Evolutionary conservation across 2,113 vertebrate species (phyloP).

Genomic region (Limnothrissa miodon): DNA sequence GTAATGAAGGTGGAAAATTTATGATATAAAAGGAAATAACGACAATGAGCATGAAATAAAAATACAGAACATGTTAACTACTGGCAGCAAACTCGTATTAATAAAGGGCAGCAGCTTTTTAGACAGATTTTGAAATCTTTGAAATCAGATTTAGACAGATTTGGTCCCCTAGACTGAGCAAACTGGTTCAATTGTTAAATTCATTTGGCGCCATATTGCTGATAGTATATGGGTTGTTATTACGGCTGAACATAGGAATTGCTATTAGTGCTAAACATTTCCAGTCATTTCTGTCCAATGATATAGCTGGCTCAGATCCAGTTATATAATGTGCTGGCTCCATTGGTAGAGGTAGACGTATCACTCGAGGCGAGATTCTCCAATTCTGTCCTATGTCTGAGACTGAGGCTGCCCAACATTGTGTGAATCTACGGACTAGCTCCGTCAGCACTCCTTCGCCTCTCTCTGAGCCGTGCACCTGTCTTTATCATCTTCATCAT

Average conservation of each 20-base stretch:
- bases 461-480: not conserved
- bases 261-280: not conserved
- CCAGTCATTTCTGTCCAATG: not conserved
- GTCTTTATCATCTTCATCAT: not conserved
- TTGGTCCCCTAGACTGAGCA: not conserved
- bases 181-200: not conserved
- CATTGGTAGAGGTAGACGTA: not conserved
- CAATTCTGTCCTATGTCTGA: not conserved
- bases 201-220: not conserved
- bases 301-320: not conserved
- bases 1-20: too few species aligned
- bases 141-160: too few species aligned
- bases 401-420: not conserved
- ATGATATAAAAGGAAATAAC: too few species aligned
- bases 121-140: too few species aligned
- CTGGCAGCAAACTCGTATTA: too few species aligned
- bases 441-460: not conserved
- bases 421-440: not conserved
- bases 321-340: not conserved
- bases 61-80: too few species aligned
- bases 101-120: too few species aligned
- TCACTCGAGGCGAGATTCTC: not conserved
- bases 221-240: not conserved
- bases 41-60: too few species aligned
- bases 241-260: not conserved